Conservation (phyloP, 2,888 invertebrate genomes). For the Abrostola triplasia region DNA sequence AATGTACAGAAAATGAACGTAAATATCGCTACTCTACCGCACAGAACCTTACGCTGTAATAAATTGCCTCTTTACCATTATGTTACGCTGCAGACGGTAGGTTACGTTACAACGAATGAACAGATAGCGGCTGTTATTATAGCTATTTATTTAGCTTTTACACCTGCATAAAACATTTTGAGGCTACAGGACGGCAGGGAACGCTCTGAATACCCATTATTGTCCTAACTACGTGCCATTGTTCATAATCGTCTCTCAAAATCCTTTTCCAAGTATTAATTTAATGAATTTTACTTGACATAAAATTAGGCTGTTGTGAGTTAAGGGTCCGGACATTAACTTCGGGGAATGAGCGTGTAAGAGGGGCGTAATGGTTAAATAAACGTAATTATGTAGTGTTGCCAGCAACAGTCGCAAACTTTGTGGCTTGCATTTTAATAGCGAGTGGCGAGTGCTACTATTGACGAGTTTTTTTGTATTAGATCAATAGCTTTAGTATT, state of each 20-base stretch:
- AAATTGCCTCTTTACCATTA: slow-evolving; percentile 51
- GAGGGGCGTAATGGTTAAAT: slow-evolving; percentile 60
- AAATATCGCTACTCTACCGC: slow-evolving; percentile 33
- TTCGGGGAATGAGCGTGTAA: slow-evolving; percentile 58
- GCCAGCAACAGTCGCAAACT: slow-evolving; percentile 37
- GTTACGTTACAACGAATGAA: slow-evolving; percentile 27
- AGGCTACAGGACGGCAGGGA: slow-evolving; percentile 1
- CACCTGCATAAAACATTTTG: slow-evolving; percentile 5
- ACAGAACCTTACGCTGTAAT: slow-evolving; percentile 42
- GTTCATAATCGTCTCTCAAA: slow-evolving; percentile 57
- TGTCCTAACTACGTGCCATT: slow-evolving; percentile 40
- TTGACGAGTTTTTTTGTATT: slow-evolving; percentile 6
- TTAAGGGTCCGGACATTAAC: slow-evolving; percentile 65
- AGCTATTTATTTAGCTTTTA: slow-evolving; percentile 35
- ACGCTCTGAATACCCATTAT: slow-evolving; percentile 11
- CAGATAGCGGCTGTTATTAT: slow-evolving; percentile 35
- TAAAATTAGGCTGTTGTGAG: slow-evolving; percentile 68
- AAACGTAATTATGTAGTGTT: slow-evolving; percentile 59
- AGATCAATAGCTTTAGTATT: too few species aligned
- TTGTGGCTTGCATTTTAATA: slow-evolving; percentile 46
- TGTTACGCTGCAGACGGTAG: slow-evolving; percentile 22
- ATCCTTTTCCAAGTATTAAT: slow-evolving; percentile 64
- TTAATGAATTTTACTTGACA: slow-evolving; percentile 71
- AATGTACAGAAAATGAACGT: slow-evolving; percentile 36
- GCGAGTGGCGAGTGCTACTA: neutral